Conservation (phyloP, 2,888 invertebrate species). For the Colletes collaris region DNA sequence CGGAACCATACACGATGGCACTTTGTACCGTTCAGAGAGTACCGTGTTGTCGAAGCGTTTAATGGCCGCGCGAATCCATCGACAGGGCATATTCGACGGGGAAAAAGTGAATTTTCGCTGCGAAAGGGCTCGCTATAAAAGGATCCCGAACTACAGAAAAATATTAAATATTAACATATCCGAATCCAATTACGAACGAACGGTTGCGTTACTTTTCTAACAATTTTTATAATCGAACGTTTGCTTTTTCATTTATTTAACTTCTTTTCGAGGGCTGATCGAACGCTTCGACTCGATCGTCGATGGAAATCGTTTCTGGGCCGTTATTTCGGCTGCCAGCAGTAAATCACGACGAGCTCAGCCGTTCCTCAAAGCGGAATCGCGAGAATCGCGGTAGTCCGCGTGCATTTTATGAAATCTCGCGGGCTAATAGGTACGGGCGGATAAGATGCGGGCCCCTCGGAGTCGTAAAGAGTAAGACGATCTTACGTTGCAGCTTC, state of each 20-base stretch:
- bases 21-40: neutral
- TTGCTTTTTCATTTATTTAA: no score
- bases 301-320: neutral
- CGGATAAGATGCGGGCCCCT: slow-evolving; percentile 51
- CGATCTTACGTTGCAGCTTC: slow-evolving; percentile 28
- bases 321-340: neutral
- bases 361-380: slow-evolving; percentile 24
- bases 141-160: no score
- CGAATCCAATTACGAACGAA: no score
- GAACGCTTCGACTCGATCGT: no score
- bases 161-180: no score
- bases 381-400: slow-evolving; percentile 22
- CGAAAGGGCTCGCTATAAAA: neutral
- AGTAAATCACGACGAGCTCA: slow-evolving; percentile 32
- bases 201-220: no score
- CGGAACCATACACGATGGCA: neutral
- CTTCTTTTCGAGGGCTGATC: no score
- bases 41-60: neutral
- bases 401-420: slow-evolving; percentile 56
- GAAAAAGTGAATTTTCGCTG: neutral
- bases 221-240: no score
- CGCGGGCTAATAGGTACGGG: slow-evolving; percentile 49
- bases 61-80: no score
- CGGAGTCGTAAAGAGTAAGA: slow-evolving; percentile 50
- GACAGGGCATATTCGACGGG: no score